A percentile compares a stretch with the other conserved stretches of the same genome.
phyloP scores from a whole-genome alignment of 2,888 invertebrate species.

The Mimumesa dahlbomi region DNA sequence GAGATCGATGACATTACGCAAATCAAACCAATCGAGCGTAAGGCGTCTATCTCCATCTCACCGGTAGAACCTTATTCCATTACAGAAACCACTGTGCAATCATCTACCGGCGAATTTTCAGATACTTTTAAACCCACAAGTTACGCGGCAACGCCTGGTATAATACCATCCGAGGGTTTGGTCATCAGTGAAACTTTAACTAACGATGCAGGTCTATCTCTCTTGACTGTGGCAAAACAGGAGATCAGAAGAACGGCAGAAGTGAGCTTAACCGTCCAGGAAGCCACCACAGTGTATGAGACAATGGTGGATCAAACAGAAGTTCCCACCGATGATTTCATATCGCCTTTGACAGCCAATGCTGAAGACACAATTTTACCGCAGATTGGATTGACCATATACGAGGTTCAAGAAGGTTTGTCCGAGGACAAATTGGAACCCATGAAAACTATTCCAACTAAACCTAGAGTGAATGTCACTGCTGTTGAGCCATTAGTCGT shows the following conservation, averaged over 20 bases:
- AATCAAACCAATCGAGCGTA: slow-evolving; percentile 61
- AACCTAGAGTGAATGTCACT: slow-evolving; percentile 84
- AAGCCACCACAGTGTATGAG: slow-evolving; percentile 86
- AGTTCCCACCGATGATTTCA: slow-evolving; percentile 81
- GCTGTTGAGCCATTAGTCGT: slow-evolving; percentile 85
- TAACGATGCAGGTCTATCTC: slow-evolving; percentile 65
- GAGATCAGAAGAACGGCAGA: slow-evolving; percentile 82
- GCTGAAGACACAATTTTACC: slow-evolving; percentile 84
- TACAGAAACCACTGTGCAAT: slow-evolving; percentile 82
- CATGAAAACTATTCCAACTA: slow-evolving; percentile 81
- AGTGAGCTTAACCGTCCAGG: slow-evolving; percentile 83
- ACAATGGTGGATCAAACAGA: slow-evolving; percentile 84
- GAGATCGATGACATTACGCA: slow-evolving; percentile 73
- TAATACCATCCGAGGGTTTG: slow-evolving; percentile 81
- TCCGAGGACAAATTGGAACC: slow-evolving; percentile 83
- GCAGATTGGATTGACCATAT: slow-evolving; percentile 84
- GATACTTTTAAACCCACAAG: slow-evolving; percentile 79
- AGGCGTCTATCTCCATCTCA: slow-evolving; percentile 71
- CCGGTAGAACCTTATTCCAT: slow-evolving; percentile 82
- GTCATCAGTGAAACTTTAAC: slow-evolving; percentile 80
- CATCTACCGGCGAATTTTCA: slow-evolving; percentile 81
- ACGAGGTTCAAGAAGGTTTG: slow-evolving; percentile 85
- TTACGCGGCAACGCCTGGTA: slow-evolving; percentile 79
- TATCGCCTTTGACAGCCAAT: slow-evolving; percentile 80
- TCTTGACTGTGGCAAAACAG: slow-evolving; percentile 58